Conservation (phyloP, 2,888 invertebrate species). For the Caenorhabditis wallacei region DNA sequence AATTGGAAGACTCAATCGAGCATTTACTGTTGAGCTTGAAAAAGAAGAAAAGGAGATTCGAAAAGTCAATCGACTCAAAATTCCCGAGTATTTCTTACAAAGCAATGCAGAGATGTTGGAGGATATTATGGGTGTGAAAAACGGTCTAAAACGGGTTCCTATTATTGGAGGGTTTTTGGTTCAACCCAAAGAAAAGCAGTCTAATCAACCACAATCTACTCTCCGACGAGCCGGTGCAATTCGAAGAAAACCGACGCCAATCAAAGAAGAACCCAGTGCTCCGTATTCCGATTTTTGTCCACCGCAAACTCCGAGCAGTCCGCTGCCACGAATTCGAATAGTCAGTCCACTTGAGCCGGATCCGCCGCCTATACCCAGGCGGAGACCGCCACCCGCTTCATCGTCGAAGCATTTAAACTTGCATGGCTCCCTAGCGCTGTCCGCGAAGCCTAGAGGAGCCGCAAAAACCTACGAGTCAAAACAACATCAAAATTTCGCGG, state of each 20-base stretch:
- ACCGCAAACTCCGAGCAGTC: constrained; percentile 48
- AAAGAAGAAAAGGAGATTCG: constrained; percentile 68
- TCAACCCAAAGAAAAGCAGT: constrained; percentile 58
- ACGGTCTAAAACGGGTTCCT: constrained; percentile 70
- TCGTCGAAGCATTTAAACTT: constrained; percentile 71
- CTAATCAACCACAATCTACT: constrained; percentile 50
- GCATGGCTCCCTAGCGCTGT: constrained; percentile 74
- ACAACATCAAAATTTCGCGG: constrained; percentile 66
- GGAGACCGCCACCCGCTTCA: constrained; percentile 57
- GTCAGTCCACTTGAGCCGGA: constrained; percentile 61
- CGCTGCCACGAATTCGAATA: constrained; percentile 58
- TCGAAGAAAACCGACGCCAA: constrained; percentile 61
- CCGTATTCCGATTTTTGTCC: constrained; percentile 70
- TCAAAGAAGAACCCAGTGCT: constrained; percentile 54
- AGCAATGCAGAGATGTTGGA: constrained; percentile 69
- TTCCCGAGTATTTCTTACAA: constrained; percentile 74
- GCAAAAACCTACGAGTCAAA: constrained; percentile 64
- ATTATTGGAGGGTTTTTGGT: constrained; percentile 71
- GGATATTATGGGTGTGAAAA: constrained; percentile 69
- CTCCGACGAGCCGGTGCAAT: constrained; percentile 69
- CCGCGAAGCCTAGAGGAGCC: constrained; percentile 77
- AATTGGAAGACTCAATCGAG: constrained; percentile 69
- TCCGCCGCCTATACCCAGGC: constrained; percentile 60
- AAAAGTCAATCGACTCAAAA: constrained; percentile 70
- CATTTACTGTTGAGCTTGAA: constrained; percentile 68